Conservation (phyloP, 2,113 vertebrate genomes). For the Anguilla japonica region DNA sequence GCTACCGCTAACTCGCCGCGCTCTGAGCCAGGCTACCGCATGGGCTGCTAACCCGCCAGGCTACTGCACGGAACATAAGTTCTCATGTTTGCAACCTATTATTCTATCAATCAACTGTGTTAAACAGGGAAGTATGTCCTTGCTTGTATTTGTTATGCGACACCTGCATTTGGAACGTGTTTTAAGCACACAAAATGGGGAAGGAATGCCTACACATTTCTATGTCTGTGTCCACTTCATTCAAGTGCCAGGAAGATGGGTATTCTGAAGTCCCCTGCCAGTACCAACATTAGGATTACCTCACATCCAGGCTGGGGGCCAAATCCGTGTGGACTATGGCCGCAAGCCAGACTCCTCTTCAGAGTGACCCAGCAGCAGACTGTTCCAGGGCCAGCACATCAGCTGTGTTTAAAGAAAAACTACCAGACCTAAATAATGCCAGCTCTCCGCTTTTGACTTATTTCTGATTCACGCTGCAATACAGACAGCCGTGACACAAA, state of each 20-base stretch:
- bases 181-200: neutral
- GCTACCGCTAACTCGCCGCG: too few species aligned
- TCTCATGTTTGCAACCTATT: too few species aligned
- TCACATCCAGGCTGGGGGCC: slow-evolving; percentile 55
- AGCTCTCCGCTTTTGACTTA: neutral
- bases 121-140: too few species aligned
- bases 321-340: slow-evolving; percentile 45
- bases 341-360: slow-evolving; percentile 22
- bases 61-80: too few species aligned
- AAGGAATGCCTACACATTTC: neutral
- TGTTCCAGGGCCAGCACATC: slow-evolving; percentile 34
- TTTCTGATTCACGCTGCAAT: neutral
- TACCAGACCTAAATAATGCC: neutral
- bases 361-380: slow-evolving; percentile 43
- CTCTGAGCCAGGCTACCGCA: too few species aligned
- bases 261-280: slow-evolving; percentile 42
- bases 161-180: too few species aligned
- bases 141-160: too few species aligned
- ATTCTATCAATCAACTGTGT: too few species aligned
- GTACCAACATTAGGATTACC: slow-evolving; percentile 65
- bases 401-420: slow-evolving; percentile 38
- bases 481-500: neutral
- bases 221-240: slow-evolving; percentile 1
- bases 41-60: too few species aligned
- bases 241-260: slow-evolving; percentile 47